Percentiles rank a stretch among this genome's conserved stretches.
Conservation (phyloP, 2,888 invertebrate genomes). For the Pyralis farinalis region DNA sequence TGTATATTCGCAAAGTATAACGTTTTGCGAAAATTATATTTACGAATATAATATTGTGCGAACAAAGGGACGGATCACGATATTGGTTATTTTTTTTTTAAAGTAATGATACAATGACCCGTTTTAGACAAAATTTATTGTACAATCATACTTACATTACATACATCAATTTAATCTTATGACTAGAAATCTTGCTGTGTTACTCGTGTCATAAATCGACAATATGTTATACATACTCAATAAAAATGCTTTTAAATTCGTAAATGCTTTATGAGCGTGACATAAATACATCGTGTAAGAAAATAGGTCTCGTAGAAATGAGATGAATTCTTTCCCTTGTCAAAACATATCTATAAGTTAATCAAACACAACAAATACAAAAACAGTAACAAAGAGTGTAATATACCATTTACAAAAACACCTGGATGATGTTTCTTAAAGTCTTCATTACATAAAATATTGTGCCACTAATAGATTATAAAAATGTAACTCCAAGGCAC, state of each 20-base stretch:
- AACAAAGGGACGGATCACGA: too few relatives aligned
- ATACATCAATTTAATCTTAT: constrained; percentile 4
- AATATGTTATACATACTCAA: not conserved
- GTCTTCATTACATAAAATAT: too few relatives aligned
- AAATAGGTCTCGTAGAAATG: not conserved
- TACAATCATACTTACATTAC: not conserved
- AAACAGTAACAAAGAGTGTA: too few relatives aligned
- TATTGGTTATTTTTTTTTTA: too few relatives aligned
- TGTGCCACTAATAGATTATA: too few relatives aligned
- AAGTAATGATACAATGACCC: too few relatives aligned
- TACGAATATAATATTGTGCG: too few relatives aligned
- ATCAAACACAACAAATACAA: not conserved
- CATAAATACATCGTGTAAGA: not conserved
- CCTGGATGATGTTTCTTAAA: too few relatives aligned
- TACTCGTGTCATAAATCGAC: not conserved
- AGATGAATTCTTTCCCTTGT: not conserved
- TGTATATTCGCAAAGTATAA: too few relatives aligned
- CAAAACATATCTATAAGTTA: not conserved
- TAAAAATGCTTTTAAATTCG: constrained; percentile 1
- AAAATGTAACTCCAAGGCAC: constrained; percentile 3
- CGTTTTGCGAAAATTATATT: too few relatives aligned
- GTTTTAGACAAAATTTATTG: not conserved
- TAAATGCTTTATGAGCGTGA: not conserved
- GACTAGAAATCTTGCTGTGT: constrained; percentile 4
- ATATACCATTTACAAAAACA: too few relatives aligned